Evolutionary conservation across 2,888 invertebrate species (phyloP).

Genomic region (Pseudococcus jackbeardsleyi): DNA sequence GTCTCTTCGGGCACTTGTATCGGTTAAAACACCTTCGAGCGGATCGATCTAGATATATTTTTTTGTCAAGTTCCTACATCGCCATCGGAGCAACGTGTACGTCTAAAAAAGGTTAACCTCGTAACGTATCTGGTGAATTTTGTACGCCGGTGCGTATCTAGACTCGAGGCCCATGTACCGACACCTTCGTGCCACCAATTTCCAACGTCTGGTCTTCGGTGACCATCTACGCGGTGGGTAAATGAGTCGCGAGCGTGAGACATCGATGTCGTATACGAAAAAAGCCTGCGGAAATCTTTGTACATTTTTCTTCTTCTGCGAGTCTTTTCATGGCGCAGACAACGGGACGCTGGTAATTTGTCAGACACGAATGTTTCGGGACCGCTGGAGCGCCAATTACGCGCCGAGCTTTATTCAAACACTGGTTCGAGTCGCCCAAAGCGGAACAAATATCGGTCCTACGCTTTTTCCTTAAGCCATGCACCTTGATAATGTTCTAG

Average conservation of each 20-base stretch:
- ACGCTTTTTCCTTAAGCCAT: slow-evolving; percentile 36
- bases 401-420: slow-evolving; percentile 18
- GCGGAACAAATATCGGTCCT: slow-evolving; percentile 51
- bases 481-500: slow-evolving; percentile 60
- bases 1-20: slow-evolving; percentile 25
- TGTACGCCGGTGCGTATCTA: neutral
- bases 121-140: neutral
- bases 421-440: slow-evolving; percentile 52
- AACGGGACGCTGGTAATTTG: neutral
- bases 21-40: slow-evolving; percentile 26
- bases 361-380: neutral
- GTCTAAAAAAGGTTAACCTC: neutral
- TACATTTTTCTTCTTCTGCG: neutral
- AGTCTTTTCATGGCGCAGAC: neutral
- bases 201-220: too few relatives aligned
- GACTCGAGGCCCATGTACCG: neutral
- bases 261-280: too few relatives aligned
- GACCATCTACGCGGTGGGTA: too few relatives aligned
- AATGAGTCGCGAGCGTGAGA: too few relatives aligned
- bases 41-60: slow-evolving; percentile 21
- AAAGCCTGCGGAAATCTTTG: slow-evolving; percentile 30
- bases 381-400: slow-evolving; percentile 26
- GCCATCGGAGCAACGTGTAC: slow-evolving; percentile 31
- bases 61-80: slow-evolving; percentile 42
- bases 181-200: too few relatives aligned